Evolutionary conservation across 2,113 vertebrate species (phyloP).

Genomic region (Actenoides lindsayi): DNA sequence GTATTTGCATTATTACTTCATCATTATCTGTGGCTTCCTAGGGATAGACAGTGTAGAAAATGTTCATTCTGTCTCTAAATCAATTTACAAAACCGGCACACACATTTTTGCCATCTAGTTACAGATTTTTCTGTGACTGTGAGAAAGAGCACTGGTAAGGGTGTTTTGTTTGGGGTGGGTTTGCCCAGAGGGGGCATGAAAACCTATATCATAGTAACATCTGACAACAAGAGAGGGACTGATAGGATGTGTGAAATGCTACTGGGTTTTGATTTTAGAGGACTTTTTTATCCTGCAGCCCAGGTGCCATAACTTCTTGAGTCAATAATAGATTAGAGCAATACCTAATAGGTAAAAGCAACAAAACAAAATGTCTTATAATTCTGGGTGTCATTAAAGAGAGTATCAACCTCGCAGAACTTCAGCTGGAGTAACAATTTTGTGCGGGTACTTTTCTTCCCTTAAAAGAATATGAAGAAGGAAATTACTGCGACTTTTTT

Average conservation of each 20-base stretch:
- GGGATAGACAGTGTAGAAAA: background rate
- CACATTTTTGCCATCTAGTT: background rate
- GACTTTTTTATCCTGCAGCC: background rate
- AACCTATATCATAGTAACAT: background rate
- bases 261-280: background rate
- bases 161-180: background rate
- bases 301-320: background rate
- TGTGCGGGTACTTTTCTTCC: background rate
- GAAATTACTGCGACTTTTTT: background rate
- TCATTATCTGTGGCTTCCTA: background rate
- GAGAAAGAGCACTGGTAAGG: background rate
- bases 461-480: background rate
- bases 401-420: background rate
- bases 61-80: background rate
- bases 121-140: background rate
- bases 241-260: background rate
- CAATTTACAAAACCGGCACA: background rate
- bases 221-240: background rate
- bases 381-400: background rate
- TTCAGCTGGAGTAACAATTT: background rate
- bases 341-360: background rate
- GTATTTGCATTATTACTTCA: constrained; percentile 10
- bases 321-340: background rate
- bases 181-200: background rate
- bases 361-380: background rate